Conservation (phyloP, 2,888 invertebrate species). For the Plebejus melissa region DNA sequence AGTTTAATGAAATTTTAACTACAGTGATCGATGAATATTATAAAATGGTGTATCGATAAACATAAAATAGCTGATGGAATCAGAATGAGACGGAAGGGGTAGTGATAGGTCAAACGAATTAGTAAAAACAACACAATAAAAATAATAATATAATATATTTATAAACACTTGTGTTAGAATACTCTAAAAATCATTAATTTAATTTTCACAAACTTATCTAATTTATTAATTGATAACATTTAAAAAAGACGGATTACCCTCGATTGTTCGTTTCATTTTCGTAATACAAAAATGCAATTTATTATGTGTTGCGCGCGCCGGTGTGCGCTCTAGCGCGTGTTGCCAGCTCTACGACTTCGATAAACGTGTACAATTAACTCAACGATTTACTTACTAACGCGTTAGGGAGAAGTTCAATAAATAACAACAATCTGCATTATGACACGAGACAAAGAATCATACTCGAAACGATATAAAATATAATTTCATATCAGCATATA, state of each 20-base stretch:
- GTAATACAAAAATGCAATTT: slow-evolving; percentile 41
- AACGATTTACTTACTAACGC: slow-evolving; percentile 23
- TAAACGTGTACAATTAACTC: slow-evolving; percentile 19
- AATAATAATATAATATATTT: slow-evolving; percentile 79
- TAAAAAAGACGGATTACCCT: slow-evolving; percentile 63
- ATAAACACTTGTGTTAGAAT: slow-evolving; percentile 80
- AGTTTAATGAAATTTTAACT: slow-evolving; percentile 19
- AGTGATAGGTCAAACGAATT: slow-evolving; percentile 60
- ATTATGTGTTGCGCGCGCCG: slow-evolving; percentile 30
- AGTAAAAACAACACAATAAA: slow-evolving; percentile 73
- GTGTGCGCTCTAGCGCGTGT: slow-evolving; percentile 32
- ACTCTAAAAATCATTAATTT: slow-evolving; percentile 78
- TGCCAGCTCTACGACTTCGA: slow-evolving; percentile 38
- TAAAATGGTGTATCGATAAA: slow-evolving; percentile 14
- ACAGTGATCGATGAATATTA: slow-evolving; percentile 25
- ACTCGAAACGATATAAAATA: slow-evolving; percentile 70
- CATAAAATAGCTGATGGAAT: slow-evolving; percentile 69
- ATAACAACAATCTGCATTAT: slow-evolving; percentile 72
- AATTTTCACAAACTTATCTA: slow-evolving; percentile 76
- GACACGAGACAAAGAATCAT: slow-evolving; percentile 67
- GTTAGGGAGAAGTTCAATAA: slow-evolving; percentile 51
- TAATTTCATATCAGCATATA: slow-evolving; percentile 67
- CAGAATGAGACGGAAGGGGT: slow-evolving; percentile 50
- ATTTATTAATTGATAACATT: slow-evolving; percentile 73
- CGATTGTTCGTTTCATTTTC: slow-evolving; percentile 51